Evolutionary conservation across 2,797 vertebrate species (phyloP), one percentile per base, ranked within the genome.

Genomic region (Sciurus vulgaris): DNA sequence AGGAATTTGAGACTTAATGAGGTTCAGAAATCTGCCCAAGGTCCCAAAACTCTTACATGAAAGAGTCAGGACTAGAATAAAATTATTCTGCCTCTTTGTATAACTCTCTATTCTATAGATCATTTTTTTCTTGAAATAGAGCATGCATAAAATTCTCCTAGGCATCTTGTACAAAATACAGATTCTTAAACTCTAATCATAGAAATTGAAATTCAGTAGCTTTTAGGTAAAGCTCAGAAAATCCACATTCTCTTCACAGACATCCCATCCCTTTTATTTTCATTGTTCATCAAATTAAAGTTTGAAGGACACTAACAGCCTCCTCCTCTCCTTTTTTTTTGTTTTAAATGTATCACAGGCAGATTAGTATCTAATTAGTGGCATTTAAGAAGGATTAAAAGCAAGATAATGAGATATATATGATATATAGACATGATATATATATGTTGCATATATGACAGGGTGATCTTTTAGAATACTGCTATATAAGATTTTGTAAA

Each of bases 181-280:
- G 44, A n/a, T 22, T 49, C 26, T 81, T 13, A 82, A 9, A 3
- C 12, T 72, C 26, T 49, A 56, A 18, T 76, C 67, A 94, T 18
- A 90, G 63, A 93, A 56, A 51, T 47, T 73, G n/a, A 74, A 94
- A 96, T 93, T 86, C 33, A 41, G n/a, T 79, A 69, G 30, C 59
- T 88, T 44, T 73, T 91, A 56, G 41, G 4, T 83, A 83, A 24
- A 92, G 3, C 22, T n/a, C 73, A 79, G 30, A 24, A 95, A 61
- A 70, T 70, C 20, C 67, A 20, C 8, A 20, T 44, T 67, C 3
- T 69, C 77, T 84, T 90, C 63, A 65, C 33, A 76, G 76, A 92
- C 15, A 35, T 84, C 2, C 28, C 70, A 84, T 28, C 76, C 88
- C 65, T 72, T 70, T 59, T 26, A 24, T 38, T 95, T 70, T 59